phyloP scores from a whole-genome alignment of 2,113 vertebrate species.

The Oreochromis spilurus region DNA sequence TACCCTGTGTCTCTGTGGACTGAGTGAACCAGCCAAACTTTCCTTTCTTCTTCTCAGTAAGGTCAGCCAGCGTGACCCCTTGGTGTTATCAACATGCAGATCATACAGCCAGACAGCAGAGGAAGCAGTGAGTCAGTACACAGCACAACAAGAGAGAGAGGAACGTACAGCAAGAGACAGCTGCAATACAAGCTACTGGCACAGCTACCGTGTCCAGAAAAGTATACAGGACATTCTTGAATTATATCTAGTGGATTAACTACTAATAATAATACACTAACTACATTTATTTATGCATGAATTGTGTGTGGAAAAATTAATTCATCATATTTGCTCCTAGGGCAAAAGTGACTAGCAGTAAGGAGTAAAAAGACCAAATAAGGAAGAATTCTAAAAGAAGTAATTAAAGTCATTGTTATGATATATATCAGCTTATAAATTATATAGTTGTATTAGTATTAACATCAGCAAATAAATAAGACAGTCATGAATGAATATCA shows the following conservation, averaged over 20 bases:
- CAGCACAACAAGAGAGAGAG: constrained; percentile 52
- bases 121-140: constrained; percentile 76
- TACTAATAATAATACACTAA: not conserved
- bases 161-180: constrained; percentile 13
- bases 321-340: not conserved
- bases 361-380: not conserved
- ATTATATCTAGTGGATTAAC: not conserved
- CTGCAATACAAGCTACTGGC: constrained; percentile 46
- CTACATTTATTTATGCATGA: not conserved
- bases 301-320: not conserved
- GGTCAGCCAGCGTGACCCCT: constrained; percentile 94
- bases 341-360: not conserved
- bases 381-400: not conserved
- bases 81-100: constrained; percentile 81
- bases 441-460: not conserved
- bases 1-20: constrained; percentile 94
- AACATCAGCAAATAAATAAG: not conserved
- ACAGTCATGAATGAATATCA: not conserved
- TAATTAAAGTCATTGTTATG: not conserved
- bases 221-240: not conserved
- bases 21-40: constrained; percentile 90
- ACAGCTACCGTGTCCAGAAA: constrained; percentile 29
- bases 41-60: constrained; percentile 95
- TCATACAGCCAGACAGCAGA: constrained; percentile 80
- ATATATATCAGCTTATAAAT: not conserved